phyloP scores from a whole-genome alignment of 2,113 vertebrate species.

The Strigops habroptila region DNA sequence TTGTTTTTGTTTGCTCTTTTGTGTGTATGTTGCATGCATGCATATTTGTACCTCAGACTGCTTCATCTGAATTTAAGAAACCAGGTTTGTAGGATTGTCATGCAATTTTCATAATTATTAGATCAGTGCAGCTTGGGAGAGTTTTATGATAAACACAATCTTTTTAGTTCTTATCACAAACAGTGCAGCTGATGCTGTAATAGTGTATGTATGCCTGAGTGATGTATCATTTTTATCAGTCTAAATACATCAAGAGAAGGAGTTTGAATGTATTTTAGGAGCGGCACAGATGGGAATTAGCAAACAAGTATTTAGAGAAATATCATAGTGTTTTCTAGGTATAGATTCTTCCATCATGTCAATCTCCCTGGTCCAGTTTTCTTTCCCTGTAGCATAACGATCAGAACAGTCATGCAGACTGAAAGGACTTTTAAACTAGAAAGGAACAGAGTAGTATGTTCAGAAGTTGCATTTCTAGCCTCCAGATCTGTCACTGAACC shows the following conservation, averaged over 20 bases:
- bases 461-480: not conserved
- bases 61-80: not conserved
- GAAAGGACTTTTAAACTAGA: constrained; percentile 38
- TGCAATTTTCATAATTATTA: not conserved
- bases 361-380: not conserved
- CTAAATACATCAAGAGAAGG: not conserved
- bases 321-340: not conserved
- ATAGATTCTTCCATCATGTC: constrained; percentile 4
- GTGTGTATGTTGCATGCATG: not conserved
- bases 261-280: not conserved
- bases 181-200: not conserved
- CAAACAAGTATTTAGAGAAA: constrained; percentile 28
- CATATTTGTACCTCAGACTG: not conserved
- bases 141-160: not conserved
- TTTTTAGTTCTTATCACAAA: not conserved
- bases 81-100: not conserved
- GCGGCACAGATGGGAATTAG: not conserved
- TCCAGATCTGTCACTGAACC: constrained; percentile 13
- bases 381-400: not conserved
- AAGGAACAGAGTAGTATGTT: not conserved
- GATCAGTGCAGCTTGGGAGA: not conserved
- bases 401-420: constrained; percentile 16
- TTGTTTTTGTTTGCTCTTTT: not conserved
- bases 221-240: constrained; percentile 13
- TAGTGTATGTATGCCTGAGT: not conserved